Base-by-base conservation (phyloP, 2,113 vertebrate genomes). In the Aegotheles bennettii region DNA sequence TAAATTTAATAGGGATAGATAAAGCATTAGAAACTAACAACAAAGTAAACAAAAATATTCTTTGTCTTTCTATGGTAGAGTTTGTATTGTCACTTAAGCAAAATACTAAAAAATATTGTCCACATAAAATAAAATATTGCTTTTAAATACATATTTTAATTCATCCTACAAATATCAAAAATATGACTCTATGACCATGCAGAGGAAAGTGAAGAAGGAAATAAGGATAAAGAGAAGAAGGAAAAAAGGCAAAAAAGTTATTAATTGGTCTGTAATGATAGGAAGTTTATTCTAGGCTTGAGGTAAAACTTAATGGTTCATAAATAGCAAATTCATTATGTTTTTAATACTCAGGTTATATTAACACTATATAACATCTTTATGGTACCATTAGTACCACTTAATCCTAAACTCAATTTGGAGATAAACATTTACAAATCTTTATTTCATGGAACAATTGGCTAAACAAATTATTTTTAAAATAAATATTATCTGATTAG, bases 281-380 rank as follows among this genome's bases (percentile, higher is more conserved):
- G 79, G 93, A 97, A 98, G 97, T 97, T 98, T 97, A 97, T 97
- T 97, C 96, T 89, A 83, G 96, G 95, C 75, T 89, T 92, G 97
- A 97, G 92, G 95, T 92, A 97, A 97, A 97, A 96, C 93, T 97
- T 98, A 97, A 98, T 97, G 97, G 97, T 95, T 98, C 98, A 96
- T 98, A 97, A 98, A 98, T 96, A 98, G 97, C 95, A 94, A 97
- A 97, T 98, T 97, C 96, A 98, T 98, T 98, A 97, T 97, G 93
- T 96, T 98, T 98, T 98, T 98, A 98, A 97, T 98, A 96, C 94
- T 96, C 80, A 45, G 90, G 78, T 98, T 98, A 98, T 97, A 97
- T 97, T 97, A 97, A 96, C 70, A 93, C 96, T 96, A 95, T 98
- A 98, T 98, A 98, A 97, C 95, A 98, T 97, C 96, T 98, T 98